Percentiles rank a stretch among this genome's conserved stretches.
Conservation (phyloP, 1,140 invertebrate genomes). For the Drosophila ambigua region DNA sequence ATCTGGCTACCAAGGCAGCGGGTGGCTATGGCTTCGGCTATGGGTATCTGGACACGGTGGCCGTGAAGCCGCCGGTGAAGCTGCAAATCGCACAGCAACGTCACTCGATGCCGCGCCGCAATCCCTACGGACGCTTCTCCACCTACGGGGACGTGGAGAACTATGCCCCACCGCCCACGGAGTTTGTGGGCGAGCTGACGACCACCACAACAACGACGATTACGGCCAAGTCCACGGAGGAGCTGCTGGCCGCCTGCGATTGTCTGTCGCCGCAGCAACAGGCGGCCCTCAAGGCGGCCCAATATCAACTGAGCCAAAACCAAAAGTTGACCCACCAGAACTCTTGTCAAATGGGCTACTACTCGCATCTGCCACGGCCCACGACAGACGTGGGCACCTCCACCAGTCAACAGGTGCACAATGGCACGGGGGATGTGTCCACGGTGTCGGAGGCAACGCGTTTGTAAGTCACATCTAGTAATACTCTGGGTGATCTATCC, state of each 20-base stretch:
- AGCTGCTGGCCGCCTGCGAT: slow-evolving; percentile 86
- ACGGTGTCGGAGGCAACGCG: slow-evolving; percentile 79
- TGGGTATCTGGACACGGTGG: slow-evolving; percentile 89
- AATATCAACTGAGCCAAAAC: slow-evolving; percentile 74
- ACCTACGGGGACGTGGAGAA: slow-evolving; percentile 83
- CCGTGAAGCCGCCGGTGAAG: slow-evolving; percentile 85
- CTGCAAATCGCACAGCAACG: slow-evolving; percentile 85
- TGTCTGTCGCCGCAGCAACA: slow-evolving; percentile 70
- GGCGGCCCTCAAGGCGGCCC: slow-evolving; percentile 71
- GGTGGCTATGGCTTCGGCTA: slow-evolving; percentile 91
- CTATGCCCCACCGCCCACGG: slow-evolving; percentile 83
- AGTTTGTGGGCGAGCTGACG: slow-evolving; percentile 84
- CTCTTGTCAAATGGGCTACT: slow-evolving; percentile 80
- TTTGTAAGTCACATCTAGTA: slow-evolving; percentile 63
- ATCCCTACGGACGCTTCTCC: slow-evolving; percentile 84
- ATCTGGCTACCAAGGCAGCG: slow-evolving; percentile 91
- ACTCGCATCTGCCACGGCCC: slow-evolving; percentile 78
- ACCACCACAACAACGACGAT: slow-evolving; percentile 85
- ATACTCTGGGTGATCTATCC: background rate
- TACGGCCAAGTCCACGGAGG: slow-evolving; percentile 91
- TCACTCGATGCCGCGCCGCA: slow-evolving; percentile 84
- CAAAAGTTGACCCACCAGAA: slow-evolving; percentile 79
- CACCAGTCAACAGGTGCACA: slow-evolving; percentile 49
- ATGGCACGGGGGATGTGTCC: slow-evolving; percentile 57
- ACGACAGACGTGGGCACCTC: slow-evolving; percentile 75